Conservation (phyloP, 2,113 vertebrate species). For the Calonectris borealis region DNA sequence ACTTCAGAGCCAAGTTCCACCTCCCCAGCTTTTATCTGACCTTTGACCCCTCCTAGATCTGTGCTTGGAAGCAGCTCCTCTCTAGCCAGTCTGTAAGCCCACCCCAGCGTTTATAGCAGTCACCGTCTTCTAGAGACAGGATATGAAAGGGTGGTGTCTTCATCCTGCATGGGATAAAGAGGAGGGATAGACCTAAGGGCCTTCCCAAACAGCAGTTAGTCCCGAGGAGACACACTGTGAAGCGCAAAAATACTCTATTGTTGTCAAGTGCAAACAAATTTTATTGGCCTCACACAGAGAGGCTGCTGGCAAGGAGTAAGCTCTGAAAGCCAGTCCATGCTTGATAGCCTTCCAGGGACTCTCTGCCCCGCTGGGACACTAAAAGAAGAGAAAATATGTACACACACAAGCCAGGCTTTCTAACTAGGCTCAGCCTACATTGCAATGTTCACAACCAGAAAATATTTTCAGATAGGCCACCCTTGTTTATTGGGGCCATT, state of each 20-base stretch:
- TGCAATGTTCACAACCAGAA: not conserved
- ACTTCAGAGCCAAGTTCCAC: not conserved
- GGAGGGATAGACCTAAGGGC: not conserved
- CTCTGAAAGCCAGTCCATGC: conserved; percentile 12
- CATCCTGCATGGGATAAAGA: not conserved
- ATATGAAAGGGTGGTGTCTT: not conserved
- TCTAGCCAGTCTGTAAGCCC: not conserved
- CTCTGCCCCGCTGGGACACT: conserved; percentile 14
- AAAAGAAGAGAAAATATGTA: conserved; percentile 29
- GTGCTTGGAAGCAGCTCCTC: not conserved
- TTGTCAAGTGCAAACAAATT: conserved; percentile 60
- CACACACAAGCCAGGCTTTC: not conserved
- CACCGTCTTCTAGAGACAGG: not conserved
- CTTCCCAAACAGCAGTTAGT: conserved; percentile 41
- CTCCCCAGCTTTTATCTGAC: not conserved
- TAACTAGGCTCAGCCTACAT: not conserved
- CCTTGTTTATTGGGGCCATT: not conserved
- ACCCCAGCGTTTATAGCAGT: not conserved
- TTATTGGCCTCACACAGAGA: conserved; percentile 52
- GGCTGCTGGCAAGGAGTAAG: conserved; percentile 43
- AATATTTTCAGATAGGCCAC: conserved; percentile 1
- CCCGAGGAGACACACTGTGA: not conserved
- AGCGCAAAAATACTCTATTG: conserved; percentile 24
- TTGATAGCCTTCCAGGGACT: conserved; percentile 36
- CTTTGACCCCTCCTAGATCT: not conserved